Evolutionary conservation across 2,113 vertebrate species (phyloP), one percentile per base, ranked within the genome.

Genomic region (Vireo altiloquus): DNA sequence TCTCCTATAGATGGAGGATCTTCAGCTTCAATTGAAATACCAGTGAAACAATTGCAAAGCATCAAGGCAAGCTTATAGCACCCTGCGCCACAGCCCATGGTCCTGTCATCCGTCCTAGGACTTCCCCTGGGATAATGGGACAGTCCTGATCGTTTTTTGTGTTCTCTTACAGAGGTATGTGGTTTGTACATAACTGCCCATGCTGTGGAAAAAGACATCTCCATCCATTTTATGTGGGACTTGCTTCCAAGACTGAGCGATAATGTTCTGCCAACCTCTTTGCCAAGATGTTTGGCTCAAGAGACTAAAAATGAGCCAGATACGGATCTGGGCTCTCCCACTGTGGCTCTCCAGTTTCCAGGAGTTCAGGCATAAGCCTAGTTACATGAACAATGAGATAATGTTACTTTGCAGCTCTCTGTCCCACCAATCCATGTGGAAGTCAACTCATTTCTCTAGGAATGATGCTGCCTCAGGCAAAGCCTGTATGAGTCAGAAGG

Each of bases 401-500:
- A 57, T 11, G 2, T 66, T 79, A 42, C 87, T 88, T 81, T 4
- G 35, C 64, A 90, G 70, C 79, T 74, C 75, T 6, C 18, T 71
- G 76, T 83, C 92, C 82, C 68, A 79, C 75, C 87, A 77, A 35
- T 78, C 66, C 85, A 53, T 81, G 82, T 74, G 68, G 74, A 11
- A 86, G 42, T 72, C 90, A 61, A n/a, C 54, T 74, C 37, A 30
- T 90, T 93, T 78, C 69, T 89, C 52, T 60, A 81, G 88, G 68
- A 94, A 95, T 17, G 54, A 64, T 24, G 64, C 40, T 27, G 86
- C 92, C 82, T 56, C 78, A 46, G 71, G 92, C 82, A 92, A 90
- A 93, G 71, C 56, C 87, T 83, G 22, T 52, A 15, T 90, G 90
- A 96, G 76, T 94, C 88, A 93, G 63, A 88, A 89, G 37, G 76